Evolutionary conservation across 2,888 invertebrate species (phyloP), one percentile per base, ranked within the genome.

Genomic region (Mesoligia furuncula): DNA sequence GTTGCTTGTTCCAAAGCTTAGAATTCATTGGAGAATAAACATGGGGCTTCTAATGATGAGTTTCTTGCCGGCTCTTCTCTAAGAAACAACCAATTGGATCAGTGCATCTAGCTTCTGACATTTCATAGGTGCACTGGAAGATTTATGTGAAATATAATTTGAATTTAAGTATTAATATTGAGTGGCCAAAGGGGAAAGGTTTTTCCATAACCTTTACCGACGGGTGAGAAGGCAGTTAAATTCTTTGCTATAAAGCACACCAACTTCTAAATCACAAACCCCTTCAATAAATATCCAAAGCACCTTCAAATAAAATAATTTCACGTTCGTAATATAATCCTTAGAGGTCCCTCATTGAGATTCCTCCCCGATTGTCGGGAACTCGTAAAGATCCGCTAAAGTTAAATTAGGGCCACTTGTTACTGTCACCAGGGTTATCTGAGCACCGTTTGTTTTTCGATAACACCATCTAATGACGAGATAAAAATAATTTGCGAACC

Each of bases 341-440:
- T 72, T 27, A 51, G 85, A 65, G 78, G 80, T 77, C 61, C 85
- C 90, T 91, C 91, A 91, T 91, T 91, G 88, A 87, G 87, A 91
- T 91, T 91, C 91, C 84, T 86, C 85, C 85, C 87, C 79, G 86
- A 89, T 88, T 90, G 90, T 90, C 86, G 89, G 82, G 85, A 90
- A 90, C 91, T 92, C 92, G 91, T 91, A 90, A 93, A 93, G 93
- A 93, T 93, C 91, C 91, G 90, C 90, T 91, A 92, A 94, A 94
- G 94, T 94, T 94, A 94, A 94, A 94, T 94, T 94, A 93, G 90
- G 87, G 87, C 89, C 90, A 93, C 93, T 94, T 93, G 93, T 93
- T 90, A 92, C 92, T 91, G 93, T 93, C 93, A 90, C 88, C 90
- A 88, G 85, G 87, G 87, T 92, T 93, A 92, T 93, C 93, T 89